phyloP scores from a whole-genome alignment of 2,888 invertebrate species.

The Drosophila acutilabella region DNA sequence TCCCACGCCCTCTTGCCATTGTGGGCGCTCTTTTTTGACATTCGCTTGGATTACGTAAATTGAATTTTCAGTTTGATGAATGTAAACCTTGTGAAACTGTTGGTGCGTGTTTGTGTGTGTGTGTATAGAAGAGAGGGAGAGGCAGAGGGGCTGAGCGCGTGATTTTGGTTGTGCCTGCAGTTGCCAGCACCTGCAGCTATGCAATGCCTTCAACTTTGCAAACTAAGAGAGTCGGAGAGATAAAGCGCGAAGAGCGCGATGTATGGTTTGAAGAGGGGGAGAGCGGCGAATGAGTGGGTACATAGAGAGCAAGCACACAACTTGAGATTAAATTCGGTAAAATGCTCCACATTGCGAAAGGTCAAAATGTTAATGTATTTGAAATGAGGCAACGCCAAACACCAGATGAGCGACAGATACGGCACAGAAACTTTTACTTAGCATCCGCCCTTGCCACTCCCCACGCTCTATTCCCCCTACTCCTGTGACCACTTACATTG shows the following conservation, averaged over 20 bases:
- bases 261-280: neutral
- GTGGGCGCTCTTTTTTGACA: constrained; percentile 58
- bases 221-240: neutral
- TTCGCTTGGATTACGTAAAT: constrained; percentile 76
- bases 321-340: constrained; percentile 67
- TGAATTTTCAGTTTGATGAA: constrained; percentile 78
- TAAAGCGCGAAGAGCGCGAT: too few relatives aligned
- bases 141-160: constrained; percentile 30
- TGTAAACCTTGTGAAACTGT: constrained; percentile 57
- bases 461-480: neutral
- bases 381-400: constrained; percentile 62
- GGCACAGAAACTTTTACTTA: constrained; percentile 51
- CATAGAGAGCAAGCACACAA: constrained; percentile 47
- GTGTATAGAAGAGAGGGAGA: constrained; percentile 18
- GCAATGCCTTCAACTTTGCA: constrained; percentile 36
- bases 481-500: neutral
- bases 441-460: neutral
- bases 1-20: neutral
- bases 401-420: constrained; percentile 54
- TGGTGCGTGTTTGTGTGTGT: constrained; percentile 22
- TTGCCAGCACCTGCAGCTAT: constrained; percentile 65
- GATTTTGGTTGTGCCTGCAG: constrained; percentile 31
- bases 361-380: constrained; percentile 81
- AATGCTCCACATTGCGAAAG: constrained; percentile 50
- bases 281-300: constrained; percentile 34